Percentiles rank a stretch among this genome's conserved stretches.
phyloP scores from a whole-genome alignment of 2,113 vertebrate species.

The Nycticebus coucang region DNA sequence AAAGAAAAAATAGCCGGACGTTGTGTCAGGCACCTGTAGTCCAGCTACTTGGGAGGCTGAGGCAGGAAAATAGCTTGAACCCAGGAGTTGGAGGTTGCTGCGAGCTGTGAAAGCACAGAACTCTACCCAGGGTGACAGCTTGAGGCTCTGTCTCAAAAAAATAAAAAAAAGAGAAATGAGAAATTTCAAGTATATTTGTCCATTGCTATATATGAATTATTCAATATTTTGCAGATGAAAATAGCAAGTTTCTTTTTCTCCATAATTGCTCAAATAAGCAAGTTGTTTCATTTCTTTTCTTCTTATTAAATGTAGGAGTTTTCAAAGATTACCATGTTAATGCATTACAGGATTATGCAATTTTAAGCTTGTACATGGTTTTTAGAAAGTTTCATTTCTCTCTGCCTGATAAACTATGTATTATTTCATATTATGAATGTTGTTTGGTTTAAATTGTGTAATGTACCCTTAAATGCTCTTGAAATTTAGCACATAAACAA shows the following conservation, averaged over 20 bases:
- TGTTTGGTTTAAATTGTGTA: not conserved
- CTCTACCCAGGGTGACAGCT: too few species aligned
- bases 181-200: not conserved
- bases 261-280: not conserved
- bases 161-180: not conserved
- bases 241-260: not conserved
- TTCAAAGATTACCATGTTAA: not conserved
- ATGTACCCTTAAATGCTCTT: not conserved
- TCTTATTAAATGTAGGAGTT: conserved; percentile 19
- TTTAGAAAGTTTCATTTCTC: conserved; percentile 41
- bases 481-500: not conserved
- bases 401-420: conserved; percentile 10
- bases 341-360: not conserved
- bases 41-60: too few species aligned
- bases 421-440: conserved; percentile 18
- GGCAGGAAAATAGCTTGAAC: too few species aligned
- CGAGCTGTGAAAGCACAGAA: too few species aligned
- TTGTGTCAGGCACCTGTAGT: too few species aligned
- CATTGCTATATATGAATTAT: not conserved
- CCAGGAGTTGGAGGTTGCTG: too few species aligned
- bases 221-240: not conserved
- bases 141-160: too few species aligned
- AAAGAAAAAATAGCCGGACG: too few species aligned
- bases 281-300: not conserved
- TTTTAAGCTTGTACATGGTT: not conserved